These are phyloP conservation scores for Urocolius indicus DNA, from an alignment of 2,113 vertebrate genomes.

Conservation along the genomic window DNA sequence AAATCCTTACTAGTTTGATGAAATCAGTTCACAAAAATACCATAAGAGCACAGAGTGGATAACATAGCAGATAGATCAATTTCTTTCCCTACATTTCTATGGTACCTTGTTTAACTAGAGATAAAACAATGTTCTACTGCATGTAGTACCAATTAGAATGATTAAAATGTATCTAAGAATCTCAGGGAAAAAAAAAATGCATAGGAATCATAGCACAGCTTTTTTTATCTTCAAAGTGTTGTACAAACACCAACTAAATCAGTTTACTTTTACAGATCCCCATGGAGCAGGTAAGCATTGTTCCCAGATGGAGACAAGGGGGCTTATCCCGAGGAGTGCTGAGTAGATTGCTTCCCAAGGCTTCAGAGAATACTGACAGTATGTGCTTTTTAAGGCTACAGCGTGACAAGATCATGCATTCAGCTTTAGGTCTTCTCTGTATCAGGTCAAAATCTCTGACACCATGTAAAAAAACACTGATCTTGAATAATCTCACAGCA, in stretches of 20 bases:
- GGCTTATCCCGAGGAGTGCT: neutral
- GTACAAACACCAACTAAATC: neutral
- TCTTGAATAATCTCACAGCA: neutral
- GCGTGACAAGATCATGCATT: neutral
- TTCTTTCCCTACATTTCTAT: conserved; percentile 28
- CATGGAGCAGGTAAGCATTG: neutral
- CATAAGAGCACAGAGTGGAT: conserved; percentile 57
- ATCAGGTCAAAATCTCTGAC: neutral
- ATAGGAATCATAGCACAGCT: neutral
- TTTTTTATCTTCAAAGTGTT: conserved; percentile 18
- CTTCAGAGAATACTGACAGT: neutral
- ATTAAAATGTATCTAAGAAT: conserved; percentile 21
- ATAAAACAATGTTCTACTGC: neutral
- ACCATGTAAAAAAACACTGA: neutral
- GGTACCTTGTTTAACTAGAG: conserved; percentile 17
- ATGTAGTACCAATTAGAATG: conserved; percentile 33
- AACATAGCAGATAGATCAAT: conserved; percentile 68
- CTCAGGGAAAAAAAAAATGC: neutral
- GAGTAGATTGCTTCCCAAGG: neutral
- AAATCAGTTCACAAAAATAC: conserved; percentile 70
- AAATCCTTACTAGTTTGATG: conserved; percentile 74
- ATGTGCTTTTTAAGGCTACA: neutral
- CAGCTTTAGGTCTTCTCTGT: neutral
- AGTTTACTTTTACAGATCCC: neutral
- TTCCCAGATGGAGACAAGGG: neutral